Conservation (phyloP, 2,797 vertebrate genomes). For the Pangasius mekongensis region DNA sequence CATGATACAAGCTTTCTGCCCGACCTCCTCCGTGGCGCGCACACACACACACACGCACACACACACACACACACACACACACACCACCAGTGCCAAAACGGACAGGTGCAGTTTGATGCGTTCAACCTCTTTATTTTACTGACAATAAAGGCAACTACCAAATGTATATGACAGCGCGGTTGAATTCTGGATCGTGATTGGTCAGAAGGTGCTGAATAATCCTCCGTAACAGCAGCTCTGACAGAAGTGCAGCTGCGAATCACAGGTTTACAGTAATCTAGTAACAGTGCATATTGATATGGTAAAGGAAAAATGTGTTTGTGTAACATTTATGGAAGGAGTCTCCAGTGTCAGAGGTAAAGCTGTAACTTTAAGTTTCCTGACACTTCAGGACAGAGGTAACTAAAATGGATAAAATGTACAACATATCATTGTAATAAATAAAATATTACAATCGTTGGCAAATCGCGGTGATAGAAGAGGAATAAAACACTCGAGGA, state of each 20-base stretch:
- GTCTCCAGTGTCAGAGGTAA: no score
- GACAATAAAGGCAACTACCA: background rate
- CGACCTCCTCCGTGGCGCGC: no score
- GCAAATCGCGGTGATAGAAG: background rate
- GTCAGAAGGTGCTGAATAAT: background rate
- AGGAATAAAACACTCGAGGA: no score
- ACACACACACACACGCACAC: background rate
- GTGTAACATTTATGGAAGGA: no score
- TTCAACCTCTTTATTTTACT: background rate
- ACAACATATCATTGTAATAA: background rate
- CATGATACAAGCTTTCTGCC: background rate
- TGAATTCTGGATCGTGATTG: background rate
- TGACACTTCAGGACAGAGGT: no score
- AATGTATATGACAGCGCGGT: background rate
- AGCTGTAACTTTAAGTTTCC: no score
- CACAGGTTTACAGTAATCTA: background rate
- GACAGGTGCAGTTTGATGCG: background rate
- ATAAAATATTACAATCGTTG: background rate
- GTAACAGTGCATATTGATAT: background rate
- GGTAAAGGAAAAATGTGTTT: no score
- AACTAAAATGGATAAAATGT: no score
- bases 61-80: conserved; percentile 68
- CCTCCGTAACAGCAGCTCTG: background rate
- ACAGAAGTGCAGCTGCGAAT: background rate
- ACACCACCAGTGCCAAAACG: conserved; percentile 40